These are phyloP conservation scores for Upupa epops DNA, from an alignment of 2,113 vertebrate species.

Conservation along the genomic window DNA sequence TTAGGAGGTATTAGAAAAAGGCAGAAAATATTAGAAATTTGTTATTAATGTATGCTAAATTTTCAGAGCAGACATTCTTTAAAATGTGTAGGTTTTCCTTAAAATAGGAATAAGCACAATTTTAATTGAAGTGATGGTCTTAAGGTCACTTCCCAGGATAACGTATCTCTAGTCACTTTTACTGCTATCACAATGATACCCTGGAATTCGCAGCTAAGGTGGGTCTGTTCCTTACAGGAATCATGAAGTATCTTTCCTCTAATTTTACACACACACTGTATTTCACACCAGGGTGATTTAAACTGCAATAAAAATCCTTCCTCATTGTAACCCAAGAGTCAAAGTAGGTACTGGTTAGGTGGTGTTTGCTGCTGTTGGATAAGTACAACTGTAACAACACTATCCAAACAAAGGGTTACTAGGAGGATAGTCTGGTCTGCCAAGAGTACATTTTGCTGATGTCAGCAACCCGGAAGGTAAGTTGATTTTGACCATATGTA, in stretches of 20 bases:
- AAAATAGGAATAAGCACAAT: neutral
- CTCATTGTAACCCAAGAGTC: neutral
- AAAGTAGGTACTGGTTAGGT: constrained; percentile 5
- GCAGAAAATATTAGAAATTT: neutral
- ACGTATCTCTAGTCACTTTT: neutral
- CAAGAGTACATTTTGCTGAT: constrained; percentile 74
- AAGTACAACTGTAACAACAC: constrained; percentile 40
- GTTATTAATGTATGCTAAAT: neutral
- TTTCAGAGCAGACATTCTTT: neutral
- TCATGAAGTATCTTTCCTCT: neutral
- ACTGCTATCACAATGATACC: neutral
- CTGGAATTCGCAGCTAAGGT: neutral
- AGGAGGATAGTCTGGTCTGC: constrained; percentile 69
- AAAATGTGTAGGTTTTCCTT: neutral
- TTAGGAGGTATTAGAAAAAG: neutral
- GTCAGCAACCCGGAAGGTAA: constrained; percentile 79
- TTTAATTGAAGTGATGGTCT: neutral
- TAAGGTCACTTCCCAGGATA: neutral
- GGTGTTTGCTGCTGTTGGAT: constrained; percentile 54
- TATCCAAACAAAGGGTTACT: constrained; percentile 77
- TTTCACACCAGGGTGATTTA: neutral
- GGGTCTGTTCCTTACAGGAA: neutral
- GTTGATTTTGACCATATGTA: constrained; percentile 82
- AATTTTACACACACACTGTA: no score
- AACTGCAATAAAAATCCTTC: neutral